phyloP scores from a whole-genome alignment of 2,797 vertebrate genomes.

The Sternarchorhynchus goeldii region DNA sequence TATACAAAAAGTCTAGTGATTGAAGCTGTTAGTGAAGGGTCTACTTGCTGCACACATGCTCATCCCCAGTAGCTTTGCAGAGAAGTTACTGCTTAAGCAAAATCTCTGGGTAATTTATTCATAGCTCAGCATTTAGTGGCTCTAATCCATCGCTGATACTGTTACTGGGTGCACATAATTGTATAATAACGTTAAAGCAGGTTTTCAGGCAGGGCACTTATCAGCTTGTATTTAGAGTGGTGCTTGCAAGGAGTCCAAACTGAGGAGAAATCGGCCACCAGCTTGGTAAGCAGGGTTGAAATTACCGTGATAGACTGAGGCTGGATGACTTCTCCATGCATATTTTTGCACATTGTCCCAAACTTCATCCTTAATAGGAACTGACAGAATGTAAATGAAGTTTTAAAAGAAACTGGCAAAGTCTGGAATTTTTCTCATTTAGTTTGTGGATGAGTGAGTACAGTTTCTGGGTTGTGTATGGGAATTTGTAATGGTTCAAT shows the following conservation, averaged over 20 bases:
- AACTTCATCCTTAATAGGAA: constrained; percentile 78
- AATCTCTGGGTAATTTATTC: constrained; percentile 58
- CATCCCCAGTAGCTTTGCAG: constrained; percentile 28
- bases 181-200: constrained; percentile 57
- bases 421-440: constrained; percentile 86
- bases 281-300: constrained; percentile 69
- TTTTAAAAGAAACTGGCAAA: constrained; percentile 83
- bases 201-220: constrained; percentile 62
- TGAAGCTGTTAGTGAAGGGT: not conserved
- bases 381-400: constrained; percentile 88
- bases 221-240: constrained; percentile 56
- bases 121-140: constrained; percentile 58
- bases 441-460: constrained; percentile 82
- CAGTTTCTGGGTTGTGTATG: constrained; percentile 78
- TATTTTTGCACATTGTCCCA: constrained; percentile 69
- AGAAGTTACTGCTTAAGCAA: constrained; percentile 36
- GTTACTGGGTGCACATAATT: constrained; percentile 55
- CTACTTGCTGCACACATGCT: constrained; percentile 19
- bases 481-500: constrained; percentile 79
- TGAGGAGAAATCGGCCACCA: constrained; percentile 63
- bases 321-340: constrained; percentile 68
- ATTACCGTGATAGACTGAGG: constrained; percentile 65
- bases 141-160: constrained; percentile 56
- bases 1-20: not conserved
- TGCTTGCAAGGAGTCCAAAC: constrained; percentile 53